A percentile compares a stretch with the other conserved stretches of the same genome.
Conservation (phyloP, 1,140 invertebrate species). For the Drosophila fuyamai region DNA sequence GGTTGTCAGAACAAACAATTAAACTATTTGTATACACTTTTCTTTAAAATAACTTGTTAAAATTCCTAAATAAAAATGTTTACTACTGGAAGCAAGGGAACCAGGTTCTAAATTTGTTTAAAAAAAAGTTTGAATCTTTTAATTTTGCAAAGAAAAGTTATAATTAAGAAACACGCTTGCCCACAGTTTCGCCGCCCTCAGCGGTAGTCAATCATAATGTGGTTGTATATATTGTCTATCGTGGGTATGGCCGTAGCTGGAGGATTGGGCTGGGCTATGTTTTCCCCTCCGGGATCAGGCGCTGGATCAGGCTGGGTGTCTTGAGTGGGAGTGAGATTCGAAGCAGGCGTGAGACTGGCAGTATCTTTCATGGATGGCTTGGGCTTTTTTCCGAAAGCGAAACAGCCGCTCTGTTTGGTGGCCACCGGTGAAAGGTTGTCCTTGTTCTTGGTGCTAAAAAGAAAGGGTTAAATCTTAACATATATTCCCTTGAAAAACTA, state of each 20-base stretch:
- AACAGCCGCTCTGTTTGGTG: constrained; percentile 77
- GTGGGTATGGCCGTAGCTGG: constrained; percentile 49
- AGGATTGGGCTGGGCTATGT: not conserved
- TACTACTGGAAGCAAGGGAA: not conserved
- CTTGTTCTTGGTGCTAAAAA: constrained; percentile 68
- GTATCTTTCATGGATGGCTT: constrained; percentile 40
- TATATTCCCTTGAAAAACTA: not conserved
- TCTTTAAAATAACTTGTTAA: not conserved
- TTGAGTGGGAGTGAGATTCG: constrained; percentile 1
- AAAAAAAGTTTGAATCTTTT: too few relatives aligned
- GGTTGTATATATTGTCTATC: constrained; percentile 68
- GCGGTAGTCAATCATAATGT: constrained; percentile 57
- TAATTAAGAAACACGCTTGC: not conserved
- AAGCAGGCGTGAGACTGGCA: not conserved
- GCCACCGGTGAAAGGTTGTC: constrained; percentile 77
- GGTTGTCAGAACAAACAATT: not conserved
- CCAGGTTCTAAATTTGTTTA: not conserved
- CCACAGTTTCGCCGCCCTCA: not conserved
- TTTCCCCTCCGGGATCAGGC: not conserved
- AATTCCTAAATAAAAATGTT: not conserved
- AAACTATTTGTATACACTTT: not conserved
- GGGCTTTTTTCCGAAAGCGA: constrained; percentile 74
- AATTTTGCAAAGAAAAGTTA: not conserved
- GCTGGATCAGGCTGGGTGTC: constrained; percentile 4
- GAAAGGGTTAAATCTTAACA: not conserved